Percentiles rank a stretch among this genome's conserved stretches.
Conservation (phyloP, 2,113 vertebrate genomes). For the Bettongia penicillata region DNA sequence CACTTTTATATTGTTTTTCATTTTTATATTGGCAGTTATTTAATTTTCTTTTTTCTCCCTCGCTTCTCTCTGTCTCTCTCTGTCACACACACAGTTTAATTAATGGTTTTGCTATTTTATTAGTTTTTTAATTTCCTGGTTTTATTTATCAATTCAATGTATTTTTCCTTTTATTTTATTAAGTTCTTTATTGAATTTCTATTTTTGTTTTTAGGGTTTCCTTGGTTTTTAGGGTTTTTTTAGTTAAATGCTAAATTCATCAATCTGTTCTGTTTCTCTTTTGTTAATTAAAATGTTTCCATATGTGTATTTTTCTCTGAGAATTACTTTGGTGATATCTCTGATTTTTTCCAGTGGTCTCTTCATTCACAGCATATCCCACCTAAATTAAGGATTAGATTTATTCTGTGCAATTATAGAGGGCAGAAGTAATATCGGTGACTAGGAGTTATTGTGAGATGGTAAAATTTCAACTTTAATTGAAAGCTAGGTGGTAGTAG, state of each 20-base stretch:
- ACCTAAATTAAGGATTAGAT: not conserved
- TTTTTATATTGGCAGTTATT: not conserved
- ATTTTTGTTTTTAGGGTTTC: not conserved
- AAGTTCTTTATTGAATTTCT: not conserved
- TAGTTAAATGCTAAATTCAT: not conserved
- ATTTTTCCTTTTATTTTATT: not conserved
- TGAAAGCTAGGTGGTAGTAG: not conserved
- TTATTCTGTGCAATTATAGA: not conserved
- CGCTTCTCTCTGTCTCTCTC: too few species aligned
- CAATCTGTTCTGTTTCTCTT: not conserved
- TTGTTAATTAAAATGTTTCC: not conserved
- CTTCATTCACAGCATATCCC: not conserved
- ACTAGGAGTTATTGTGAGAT: not conserved
- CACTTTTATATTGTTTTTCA: not conserved
- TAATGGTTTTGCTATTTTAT: not conserved
- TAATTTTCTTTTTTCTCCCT: not conserved
- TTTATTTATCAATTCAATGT: not conserved
- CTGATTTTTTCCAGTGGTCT: not conserved
- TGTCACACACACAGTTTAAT: not conserved
- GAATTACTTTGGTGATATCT: not conserved
- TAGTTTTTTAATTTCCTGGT: not conserved
- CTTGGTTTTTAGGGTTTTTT: not conserved
- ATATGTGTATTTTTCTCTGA: not conserved
- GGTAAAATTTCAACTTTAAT: not conserved
- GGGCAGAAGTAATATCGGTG: not conserved